Conservation (phyloP, 2,888 invertebrate species). For the Sympetrum striolatum region DNA sequence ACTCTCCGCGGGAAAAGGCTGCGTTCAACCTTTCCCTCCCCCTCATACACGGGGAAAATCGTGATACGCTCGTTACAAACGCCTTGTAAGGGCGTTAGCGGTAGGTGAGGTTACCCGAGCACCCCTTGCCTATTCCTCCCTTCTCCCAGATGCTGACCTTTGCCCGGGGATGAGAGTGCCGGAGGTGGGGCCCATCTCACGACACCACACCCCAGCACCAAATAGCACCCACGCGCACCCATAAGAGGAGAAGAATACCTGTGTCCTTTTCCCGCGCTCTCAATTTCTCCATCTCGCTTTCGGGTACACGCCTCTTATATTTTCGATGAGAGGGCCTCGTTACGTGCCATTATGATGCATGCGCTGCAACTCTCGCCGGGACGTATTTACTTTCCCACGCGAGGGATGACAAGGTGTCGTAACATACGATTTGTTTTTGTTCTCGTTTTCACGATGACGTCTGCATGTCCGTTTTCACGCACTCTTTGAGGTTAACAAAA, state of each 20-base stretch:
- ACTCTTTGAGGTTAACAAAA: too few relatives aligned
- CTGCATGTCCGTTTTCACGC: too few relatives aligned
- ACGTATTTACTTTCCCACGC: background rate
- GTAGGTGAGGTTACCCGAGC: conserved; percentile 41
- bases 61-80: conserved; percentile 35
- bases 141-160: conserved; percentile 24
- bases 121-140: background rate
- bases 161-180: background rate
- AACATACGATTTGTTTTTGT: too few relatives aligned
- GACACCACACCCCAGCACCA: conserved; percentile 15
- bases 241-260: background rate
- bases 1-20: background rate
- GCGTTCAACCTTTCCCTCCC: background rate
- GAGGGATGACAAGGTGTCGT: background rate
- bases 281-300: background rate
- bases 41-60: conserved; percentile 17
- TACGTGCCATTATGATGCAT: background rate
- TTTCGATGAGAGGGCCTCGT: background rate
- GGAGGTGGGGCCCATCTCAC: background rate
- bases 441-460: too few relatives aligned
- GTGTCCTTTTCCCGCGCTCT: background rate
- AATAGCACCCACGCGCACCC: background rate
- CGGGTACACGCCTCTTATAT: background rate
- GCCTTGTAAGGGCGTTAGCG: conserved; percentile 25
- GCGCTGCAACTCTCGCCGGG: background rate